These are phyloP conservation scores for Cosmia trapezina DNA, from an alignment of 2,888 invertebrate genomes.

Conservation along the genomic window DNA sequence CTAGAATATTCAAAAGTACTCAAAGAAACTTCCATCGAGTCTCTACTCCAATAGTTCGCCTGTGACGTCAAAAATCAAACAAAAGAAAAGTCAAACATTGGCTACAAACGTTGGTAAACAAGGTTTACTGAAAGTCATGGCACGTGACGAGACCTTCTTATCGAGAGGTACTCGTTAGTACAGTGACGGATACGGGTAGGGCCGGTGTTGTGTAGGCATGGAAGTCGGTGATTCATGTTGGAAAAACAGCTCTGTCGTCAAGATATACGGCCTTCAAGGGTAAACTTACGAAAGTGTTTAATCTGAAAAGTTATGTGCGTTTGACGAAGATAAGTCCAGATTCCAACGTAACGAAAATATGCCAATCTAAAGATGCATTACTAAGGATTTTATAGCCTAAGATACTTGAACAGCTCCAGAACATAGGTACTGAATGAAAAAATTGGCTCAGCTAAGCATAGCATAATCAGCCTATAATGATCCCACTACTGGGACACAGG, in stretches of 20 bases:
- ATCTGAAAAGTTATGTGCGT: background rate
- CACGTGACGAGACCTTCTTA: slow-evolving; percentile 79
- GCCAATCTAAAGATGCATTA: background rate
- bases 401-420: background rate
- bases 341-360: background rate
- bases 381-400: background rate
- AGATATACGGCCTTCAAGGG: background rate
- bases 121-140: slow-evolving; percentile 73
- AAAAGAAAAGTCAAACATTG: slow-evolving; percentile 67
- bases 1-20: slow-evolving; percentile 28
- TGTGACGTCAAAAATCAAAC: slow-evolving; percentile 69
- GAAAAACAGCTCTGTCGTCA: background rate
- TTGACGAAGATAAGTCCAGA: background rate
- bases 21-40: slow-evolving; percentile 32
- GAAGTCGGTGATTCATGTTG: slow-evolving; percentile 1
- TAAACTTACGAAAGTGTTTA: background rate
- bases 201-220: slow-evolving; percentile 22
- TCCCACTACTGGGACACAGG: no score
- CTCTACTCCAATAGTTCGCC: slow-evolving; percentile 14
- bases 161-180: slow-evolving; percentile 59
- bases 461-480: no score
- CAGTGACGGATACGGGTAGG: slow-evolving; percentile 42
- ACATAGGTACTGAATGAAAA: background rate
- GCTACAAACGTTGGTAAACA: slow-evolving; percentile 71
- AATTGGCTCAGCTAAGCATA: no score